Evolutionary conservation across 2,113 vertebrate genomes (phyloP).

Genomic region (Trematocara stigmaticum): DNA sequence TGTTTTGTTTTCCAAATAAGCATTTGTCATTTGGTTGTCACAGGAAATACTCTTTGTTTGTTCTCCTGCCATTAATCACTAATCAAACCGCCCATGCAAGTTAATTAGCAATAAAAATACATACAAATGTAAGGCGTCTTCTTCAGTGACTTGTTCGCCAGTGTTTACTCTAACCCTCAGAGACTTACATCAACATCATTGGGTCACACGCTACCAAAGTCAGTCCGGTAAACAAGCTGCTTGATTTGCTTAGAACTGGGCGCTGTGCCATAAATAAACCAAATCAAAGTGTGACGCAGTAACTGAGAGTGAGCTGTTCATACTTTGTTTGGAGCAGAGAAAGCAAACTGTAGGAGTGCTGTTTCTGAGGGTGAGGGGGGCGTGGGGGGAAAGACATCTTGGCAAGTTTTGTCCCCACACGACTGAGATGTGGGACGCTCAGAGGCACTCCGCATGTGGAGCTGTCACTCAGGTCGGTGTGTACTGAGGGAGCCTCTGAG

Average conservation of each 20-base stretch:
- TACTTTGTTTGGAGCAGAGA: not conserved
- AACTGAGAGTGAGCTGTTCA: not conserved
- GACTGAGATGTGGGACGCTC: not conserved
- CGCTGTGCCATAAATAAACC: not conserved
- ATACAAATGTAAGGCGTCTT: not conserved
- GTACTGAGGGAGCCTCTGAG: not conserved
- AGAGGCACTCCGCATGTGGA: not conserved
- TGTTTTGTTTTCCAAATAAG: not conserved
- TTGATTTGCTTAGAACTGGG: not conserved
- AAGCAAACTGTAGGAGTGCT: not conserved
- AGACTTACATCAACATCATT: not conserved
- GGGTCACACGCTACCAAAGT: not conserved
- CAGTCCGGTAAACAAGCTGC: not conserved
- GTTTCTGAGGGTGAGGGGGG: not conserved
- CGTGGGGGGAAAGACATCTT: not conserved
- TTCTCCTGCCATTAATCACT: not conserved
- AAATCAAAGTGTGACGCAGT: not conserved
- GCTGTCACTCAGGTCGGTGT: conserved; percentile 29
- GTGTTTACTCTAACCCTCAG: not conserved
- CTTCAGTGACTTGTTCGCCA: not conserved
- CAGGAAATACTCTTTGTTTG: not conserved
- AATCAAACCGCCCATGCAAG: not conserved
- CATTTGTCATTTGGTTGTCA: not conserved
- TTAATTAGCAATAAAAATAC: not conserved
- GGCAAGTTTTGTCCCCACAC: not conserved